Percentiles rank a stretch among this genome's conserved stretches.
These are phyloP conservation scores for Chloroceryle amazona DNA, from an alignment of 2,797 vertebrate genomes.

Conservation along the genomic window DNA sequence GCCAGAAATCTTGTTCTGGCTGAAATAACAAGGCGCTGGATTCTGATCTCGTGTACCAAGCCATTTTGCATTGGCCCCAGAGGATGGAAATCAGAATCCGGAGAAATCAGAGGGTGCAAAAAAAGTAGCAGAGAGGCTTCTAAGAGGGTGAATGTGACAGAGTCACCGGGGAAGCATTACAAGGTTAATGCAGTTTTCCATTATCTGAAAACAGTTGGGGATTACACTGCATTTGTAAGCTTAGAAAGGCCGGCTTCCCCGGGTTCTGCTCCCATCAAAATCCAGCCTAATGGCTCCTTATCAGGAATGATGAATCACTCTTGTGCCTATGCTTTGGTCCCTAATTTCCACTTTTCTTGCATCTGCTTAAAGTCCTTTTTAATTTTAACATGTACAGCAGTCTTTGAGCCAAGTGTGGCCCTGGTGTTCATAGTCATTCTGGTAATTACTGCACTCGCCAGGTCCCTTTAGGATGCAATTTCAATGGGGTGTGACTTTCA, in stretches of 20 bases:
- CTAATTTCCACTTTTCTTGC: slow-evolving; percentile 61
- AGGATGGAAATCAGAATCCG: not conserved
- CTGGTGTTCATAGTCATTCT: slow-evolving; percentile 27
- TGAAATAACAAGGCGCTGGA: slow-evolving; percentile 28
- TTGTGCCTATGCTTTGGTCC: slow-evolving; percentile 42
- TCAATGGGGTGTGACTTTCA: slow-evolving; percentile 73
- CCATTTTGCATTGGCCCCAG: not conserved
- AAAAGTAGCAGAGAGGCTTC: not conserved
- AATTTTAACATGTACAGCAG: slow-evolving; percentile 30
- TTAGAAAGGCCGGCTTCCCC: slow-evolving; percentile 28
- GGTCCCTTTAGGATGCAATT: slow-evolving; percentile 72
- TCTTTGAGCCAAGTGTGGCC: slow-evolving; percentile 9
- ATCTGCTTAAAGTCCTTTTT: slow-evolving; percentile 65
- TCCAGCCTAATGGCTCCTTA: slow-evolving; percentile 63
- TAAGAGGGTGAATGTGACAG: not conserved
- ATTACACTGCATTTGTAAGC: slow-evolving; percentile 62
- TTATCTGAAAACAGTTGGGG: slow-evolving; percentile 50
- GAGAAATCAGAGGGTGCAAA: slow-evolving; percentile 11
- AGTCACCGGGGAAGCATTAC: slow-evolving; percentile 29
- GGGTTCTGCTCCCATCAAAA: slow-evolving; percentile 17
- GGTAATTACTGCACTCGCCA: slow-evolving; percentile 22
- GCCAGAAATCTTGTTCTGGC: slow-evolving; percentile 41
- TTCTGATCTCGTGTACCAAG: not conserved
- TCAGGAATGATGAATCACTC: slow-evolving; percentile 66
- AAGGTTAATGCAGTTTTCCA: slow-evolving; percentile 55